phyloP scores from a whole-genome alignment of 2,797 vertebrate species.

The Dicrostonyx torquatus region DNA sequence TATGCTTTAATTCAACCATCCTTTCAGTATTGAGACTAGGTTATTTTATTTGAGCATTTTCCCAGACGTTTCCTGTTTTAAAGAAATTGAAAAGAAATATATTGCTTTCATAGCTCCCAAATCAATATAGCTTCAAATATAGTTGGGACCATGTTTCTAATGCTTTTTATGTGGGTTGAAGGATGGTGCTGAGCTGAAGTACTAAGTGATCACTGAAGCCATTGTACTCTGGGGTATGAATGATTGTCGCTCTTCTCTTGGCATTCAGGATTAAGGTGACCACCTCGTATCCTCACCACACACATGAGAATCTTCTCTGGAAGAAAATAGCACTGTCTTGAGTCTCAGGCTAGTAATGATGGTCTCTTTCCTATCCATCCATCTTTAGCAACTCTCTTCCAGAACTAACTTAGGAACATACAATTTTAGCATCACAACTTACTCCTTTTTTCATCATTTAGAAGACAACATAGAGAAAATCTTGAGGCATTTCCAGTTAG shows the following conservation, averaged over 20 bases:
- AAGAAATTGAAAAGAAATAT: constrained; percentile 71
- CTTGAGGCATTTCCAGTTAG: background rate
- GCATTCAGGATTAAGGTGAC: constrained; percentile 40
- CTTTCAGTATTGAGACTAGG: constrained; percentile 57
- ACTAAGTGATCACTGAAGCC: constrained; percentile 7
- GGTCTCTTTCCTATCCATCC: constrained; percentile 33
- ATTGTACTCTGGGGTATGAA: constrained; percentile 9
- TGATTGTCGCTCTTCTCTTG: background rate
- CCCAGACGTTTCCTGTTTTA: constrained; percentile 63
- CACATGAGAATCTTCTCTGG: constrained; percentile 24
- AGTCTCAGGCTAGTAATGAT: background rate
- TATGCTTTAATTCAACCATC: constrained; percentile 68
- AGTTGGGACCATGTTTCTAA: constrained; percentile 59
- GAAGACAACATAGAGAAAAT: constrained; percentile 66
- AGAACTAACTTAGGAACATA: constrained; percentile 58
- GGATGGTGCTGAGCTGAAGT: constrained; percentile 59
- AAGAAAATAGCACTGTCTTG: constrained; percentile 41
- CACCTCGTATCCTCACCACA: background rate
- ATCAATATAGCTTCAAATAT: constrained; percentile 70
- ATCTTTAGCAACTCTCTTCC: background rate
- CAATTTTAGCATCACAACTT: constrained; percentile 76
- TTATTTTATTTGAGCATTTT: constrained; percentile 65
- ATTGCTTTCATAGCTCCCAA: constrained; percentile 62
- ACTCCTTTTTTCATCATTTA: constrained; percentile 71
- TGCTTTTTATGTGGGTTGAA: constrained; percentile 60